Conservation (phyloP, 2,113 vertebrate genomes). For the Aepyceros melampus region DNA sequence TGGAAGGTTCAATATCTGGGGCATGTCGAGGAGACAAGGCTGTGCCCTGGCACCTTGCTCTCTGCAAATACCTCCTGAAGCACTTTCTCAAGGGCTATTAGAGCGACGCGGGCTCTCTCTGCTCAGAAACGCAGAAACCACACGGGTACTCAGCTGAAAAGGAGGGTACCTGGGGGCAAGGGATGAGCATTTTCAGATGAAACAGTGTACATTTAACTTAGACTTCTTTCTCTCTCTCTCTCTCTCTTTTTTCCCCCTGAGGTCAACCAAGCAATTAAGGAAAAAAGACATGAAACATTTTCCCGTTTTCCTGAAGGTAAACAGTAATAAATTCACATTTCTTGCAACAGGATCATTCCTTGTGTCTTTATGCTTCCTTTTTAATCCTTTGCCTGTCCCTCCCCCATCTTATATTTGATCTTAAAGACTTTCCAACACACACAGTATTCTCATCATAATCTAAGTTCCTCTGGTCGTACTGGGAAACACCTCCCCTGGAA, state of each 20-base stretch:
- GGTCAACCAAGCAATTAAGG: conserved; percentile 83
- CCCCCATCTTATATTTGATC: conserved; percentile 44
- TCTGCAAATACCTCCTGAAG: conserved; percentile 83
- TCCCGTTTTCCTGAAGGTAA: conserved; percentile 78
- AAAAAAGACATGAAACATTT: conserved; percentile 71
- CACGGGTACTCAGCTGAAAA: conserved; percentile 78
- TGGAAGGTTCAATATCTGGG: conserved; percentile 99
- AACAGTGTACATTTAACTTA: conserved; percentile 78
- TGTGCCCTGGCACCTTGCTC: conserved; percentile 92
- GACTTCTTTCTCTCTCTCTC: conserved; percentile 63
- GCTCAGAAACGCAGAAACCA: conserved; percentile 83
- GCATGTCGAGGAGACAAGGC: conserved; percentile 93
- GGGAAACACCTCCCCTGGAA: conserved; percentile 71
- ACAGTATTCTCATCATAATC: conserved; percentile 26
- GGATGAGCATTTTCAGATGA: conserved; percentile 59
- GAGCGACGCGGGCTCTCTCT: conserved; percentile 77
- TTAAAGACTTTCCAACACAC: conserved; percentile 52
- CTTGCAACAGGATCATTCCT: conserved; percentile 5
- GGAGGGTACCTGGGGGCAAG: conserved; percentile 64
- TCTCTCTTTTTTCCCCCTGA: conserved; percentile 6
- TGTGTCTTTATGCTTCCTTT: neutral
- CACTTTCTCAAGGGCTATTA: conserved; percentile 87
- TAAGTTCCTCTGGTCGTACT: conserved; percentile 26
- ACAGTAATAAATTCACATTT: conserved; percentile 72
- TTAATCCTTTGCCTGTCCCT: neutral